Evolutionary conservation across 2,888 invertebrate species (phyloP), one percentile per base, ranked within the genome.

Genomic region (Salticus scenicus): DNA sequence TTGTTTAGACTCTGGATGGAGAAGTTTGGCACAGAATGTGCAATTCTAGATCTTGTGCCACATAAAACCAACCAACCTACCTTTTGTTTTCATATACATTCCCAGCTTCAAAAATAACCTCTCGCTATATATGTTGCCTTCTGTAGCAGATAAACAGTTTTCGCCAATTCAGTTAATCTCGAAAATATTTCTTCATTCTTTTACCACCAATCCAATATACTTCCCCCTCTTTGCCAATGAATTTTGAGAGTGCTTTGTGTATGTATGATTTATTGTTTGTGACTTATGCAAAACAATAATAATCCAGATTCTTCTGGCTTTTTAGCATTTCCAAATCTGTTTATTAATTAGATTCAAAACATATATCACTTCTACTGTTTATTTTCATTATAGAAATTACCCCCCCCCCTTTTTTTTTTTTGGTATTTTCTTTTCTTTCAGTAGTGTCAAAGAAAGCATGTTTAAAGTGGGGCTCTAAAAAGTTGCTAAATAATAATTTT

Each of bases 41-140:
- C n/a, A n/a, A n/a, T n/a, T n/a, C n/a, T n/a, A n/a, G n/a, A n/a
- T n/a, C n/a, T n/a, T n/a, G n/a, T n/a, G n/a, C n/a, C n/a, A n/a
- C n/a, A n/a, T n/a, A n/a, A n/a, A n/a, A n/a, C n/a, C n/a, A n/a
- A n/a, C n/a, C n/a, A n/a, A n/a, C n/a, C n/a, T n/a, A n/a, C 17
- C 51, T 51, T 20, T 51, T 51, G 51, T 51, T 17, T 17, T 51
- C 51, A 51, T 51, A 51, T 17, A 51, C 51, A 51, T 51, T 51
- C 17, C 51, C 51, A 51, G 20, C 51, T 51, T 51, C 20, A 20
- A 17, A 51, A 51, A 51, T 51, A 14, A 51, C 17, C 51, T 51
- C 17, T 51, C 20, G 17, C 51, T 51, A n/a, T 51, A 14, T 8
- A 51, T 51, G 51, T 17, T 51, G 51, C 51, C 17, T 10, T 17